These are phyloP conservation scores for Colossoma macropomum DNA, from an alignment of 2,113 vertebrate species.

Conservation along the genomic window DNA sequence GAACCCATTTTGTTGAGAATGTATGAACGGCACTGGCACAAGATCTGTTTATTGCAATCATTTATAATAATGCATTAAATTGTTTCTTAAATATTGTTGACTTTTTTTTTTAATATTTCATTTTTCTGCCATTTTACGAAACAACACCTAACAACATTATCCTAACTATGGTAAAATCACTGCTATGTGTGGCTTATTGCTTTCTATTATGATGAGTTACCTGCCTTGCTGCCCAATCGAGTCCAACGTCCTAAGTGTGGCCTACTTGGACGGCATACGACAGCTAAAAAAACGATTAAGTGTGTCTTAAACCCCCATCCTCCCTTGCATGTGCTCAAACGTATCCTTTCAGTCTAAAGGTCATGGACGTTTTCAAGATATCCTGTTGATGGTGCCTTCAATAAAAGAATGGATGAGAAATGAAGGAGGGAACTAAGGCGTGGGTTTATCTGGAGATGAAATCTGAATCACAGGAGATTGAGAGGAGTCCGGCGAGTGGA, in stretches of 20 bases:
- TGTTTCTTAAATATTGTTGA: too few species aligned
- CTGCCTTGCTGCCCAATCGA: neutral
- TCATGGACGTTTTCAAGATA: neutral
- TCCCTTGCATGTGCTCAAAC: neutral
- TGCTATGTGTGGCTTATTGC: neutral
- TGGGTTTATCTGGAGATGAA: slow-evolving; percentile 2
- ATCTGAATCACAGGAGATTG: slow-evolving; percentile 14
- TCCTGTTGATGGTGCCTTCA: neutral
- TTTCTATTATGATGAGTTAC: slow-evolving; percentile 10
- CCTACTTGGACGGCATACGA: neutral
- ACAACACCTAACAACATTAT: neutral
- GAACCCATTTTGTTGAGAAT: too few species aligned
- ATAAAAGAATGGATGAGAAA: neutral
- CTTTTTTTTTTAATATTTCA: too few species aligned
- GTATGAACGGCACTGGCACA: too few species aligned
- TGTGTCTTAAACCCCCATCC: neutral
- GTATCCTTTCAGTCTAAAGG: neutral
- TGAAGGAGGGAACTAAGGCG: slow-evolving; percentile 20
- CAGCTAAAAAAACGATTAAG: neutral
- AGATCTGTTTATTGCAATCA: too few species aligned
- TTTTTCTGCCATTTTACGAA: neutral
- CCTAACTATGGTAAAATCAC: neutral
- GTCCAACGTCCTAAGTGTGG: neutral
- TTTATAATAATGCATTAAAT: too few species aligned
- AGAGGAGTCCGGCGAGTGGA: neutral